Conservation (phyloP, 2,797 vertebrate species). For the Psittacula echo region DNA sequence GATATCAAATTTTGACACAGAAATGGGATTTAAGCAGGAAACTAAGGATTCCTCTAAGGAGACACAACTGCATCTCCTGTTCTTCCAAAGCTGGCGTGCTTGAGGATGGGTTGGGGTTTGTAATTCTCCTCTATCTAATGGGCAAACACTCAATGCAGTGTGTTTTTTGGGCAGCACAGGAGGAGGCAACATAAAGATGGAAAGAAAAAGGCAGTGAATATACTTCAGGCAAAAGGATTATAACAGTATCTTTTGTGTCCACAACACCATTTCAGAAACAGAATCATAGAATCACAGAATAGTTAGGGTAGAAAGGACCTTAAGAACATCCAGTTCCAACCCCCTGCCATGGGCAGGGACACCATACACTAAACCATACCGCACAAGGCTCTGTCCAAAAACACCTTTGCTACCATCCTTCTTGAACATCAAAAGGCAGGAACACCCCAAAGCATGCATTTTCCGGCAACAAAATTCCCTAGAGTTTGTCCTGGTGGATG, state of each 20-base stretch:
- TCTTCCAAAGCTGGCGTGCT: neutral
- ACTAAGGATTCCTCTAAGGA: neutral
- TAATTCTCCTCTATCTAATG: neutral
- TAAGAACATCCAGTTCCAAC: neutral
- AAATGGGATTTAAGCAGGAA: neutral
- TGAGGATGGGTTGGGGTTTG: neutral
- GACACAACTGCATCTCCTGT: rapidly evolving
- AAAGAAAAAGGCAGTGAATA: neutral
- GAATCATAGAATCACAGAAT: neutral
- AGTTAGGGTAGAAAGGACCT: neutral
- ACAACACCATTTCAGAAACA: neutral
- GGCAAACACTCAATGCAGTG: neutral
- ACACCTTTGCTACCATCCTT: neutral
- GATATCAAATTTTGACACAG: neutral
- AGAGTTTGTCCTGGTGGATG: neutral
- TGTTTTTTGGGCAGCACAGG: neutral
- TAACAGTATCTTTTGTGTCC: neutral
- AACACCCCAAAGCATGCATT: neutral
- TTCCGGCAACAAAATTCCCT: neutral
- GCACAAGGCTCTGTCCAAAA: neutral
- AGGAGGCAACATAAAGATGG: neutral
- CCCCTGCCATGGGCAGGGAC: neutral
- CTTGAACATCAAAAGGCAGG: neutral
- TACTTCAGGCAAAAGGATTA: neutral
- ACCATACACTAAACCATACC: neutral